phyloP scores from a whole-genome alignment of 2,888 invertebrate genomes.

The Tachina grossa region DNA sequence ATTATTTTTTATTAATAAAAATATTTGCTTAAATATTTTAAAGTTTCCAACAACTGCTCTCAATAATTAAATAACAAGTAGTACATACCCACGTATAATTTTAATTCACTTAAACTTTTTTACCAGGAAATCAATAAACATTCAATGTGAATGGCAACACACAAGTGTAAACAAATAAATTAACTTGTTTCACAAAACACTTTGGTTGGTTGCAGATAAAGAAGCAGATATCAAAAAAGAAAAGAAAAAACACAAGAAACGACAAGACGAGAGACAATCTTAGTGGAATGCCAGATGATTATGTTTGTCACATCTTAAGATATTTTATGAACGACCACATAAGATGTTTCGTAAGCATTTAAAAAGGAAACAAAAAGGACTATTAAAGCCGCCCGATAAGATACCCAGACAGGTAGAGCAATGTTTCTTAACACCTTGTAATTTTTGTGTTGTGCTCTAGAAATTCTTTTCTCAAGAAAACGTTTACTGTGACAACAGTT shows the following conservation, averaged over 20 bases:
- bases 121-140: conserved; percentile 50
- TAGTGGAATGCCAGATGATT: conserved; percentile 41
- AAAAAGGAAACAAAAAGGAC: conserved; percentile 40
- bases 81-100: neutral
- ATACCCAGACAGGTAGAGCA: conserved; percentile 28
- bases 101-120: neutral
- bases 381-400: conserved; percentile 50
- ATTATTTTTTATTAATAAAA: too few relatives aligned
- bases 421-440: conserved; percentile 55
- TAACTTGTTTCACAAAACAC: conserved; percentile 54
- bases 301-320: conserved; percentile 50
- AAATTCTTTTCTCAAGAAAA: conserved; percentile 57
- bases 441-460: conserved; percentile 19
- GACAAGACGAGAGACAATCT: neutral
- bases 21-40: neutral
- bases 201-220: neutral
- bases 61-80: neutral
- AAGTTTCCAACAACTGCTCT: neutral
- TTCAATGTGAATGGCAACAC: conserved; percentile 20
- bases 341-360: conserved; percentile 1
- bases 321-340: conserved; percentile 46
- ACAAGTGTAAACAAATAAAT: conserved; percentile 41
- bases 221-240: neutral
- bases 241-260: neutral
- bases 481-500: conserved; percentile 25